Conservation (phyloP, 2,888 invertebrate species). For the Mesoligia furuncula region DNA sequence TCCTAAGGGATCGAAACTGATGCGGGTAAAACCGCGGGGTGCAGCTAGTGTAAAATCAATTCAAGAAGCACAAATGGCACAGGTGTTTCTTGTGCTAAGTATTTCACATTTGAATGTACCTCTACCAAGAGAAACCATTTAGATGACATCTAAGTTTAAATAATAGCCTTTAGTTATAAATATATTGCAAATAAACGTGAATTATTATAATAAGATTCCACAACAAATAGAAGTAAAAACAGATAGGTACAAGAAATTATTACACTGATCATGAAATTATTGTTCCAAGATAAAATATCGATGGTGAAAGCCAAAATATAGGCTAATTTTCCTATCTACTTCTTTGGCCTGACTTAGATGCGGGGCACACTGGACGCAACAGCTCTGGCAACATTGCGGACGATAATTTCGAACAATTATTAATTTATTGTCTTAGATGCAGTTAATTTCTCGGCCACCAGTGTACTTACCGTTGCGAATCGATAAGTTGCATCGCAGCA, state of each 20-base stretch:
- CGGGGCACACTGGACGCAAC: constrained; percentile 28
- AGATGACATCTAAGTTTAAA: constrained; percentile 53
- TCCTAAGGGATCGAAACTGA: too few relatives aligned
- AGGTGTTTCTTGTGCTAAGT: constrained; percentile 31
- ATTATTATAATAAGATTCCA: constrained; percentile 41
- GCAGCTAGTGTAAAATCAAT: constrained; percentile 37
- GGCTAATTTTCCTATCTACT: constrained; percentile 43
- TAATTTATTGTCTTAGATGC: constrained; percentile 73
- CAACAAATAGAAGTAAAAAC: constrained; percentile 17
- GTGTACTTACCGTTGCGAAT: constrained; percentile 68
- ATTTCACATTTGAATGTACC: constrained; percentile 46
- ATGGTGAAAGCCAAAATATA: constrained; percentile 52
- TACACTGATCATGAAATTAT: constrained; percentile 50
- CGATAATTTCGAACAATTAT: constrained; percentile 76
- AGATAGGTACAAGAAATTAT: constrained; percentile 38
- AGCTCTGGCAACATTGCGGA: constrained; percentile 42
- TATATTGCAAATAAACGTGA: constrained; percentile 52
- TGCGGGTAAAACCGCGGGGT: too few relatives aligned
- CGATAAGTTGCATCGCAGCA: constrained; percentile 65
- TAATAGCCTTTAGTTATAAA: constrained; percentile 42
- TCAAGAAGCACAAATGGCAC: constrained; percentile 50
- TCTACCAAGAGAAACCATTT: constrained; percentile 28
- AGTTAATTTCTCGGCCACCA: constrained; percentile 71
- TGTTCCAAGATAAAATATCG: constrained; percentile 48
- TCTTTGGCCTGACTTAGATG: constrained; percentile 37